Conservation (phyloP, 2,888 invertebrate genomes). For the Labia minor region DNA sequence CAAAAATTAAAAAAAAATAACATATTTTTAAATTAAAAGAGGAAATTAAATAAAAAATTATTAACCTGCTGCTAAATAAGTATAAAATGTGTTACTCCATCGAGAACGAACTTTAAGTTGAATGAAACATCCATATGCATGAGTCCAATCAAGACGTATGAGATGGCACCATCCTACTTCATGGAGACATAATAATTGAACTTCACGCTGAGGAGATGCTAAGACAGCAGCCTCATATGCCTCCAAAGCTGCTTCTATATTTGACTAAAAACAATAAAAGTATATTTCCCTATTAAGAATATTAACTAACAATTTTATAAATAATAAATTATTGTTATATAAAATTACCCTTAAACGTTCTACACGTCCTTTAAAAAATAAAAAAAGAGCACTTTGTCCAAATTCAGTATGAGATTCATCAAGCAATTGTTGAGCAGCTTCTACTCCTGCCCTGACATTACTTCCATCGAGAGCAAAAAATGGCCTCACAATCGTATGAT, state of each 20-base stretch:
- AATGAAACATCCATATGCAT: slow-evolving; percentile 42
- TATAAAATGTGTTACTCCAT: slow-evolving; percentile 56
- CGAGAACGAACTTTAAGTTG: slow-evolving; percentile 48
- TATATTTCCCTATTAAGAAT: too few relatives aligned
- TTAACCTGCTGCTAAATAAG: slow-evolving; percentile 46
- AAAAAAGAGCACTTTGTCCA: slow-evolving; percentile 49
- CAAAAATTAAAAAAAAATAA: too few relatives aligned
- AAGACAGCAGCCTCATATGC: slow-evolving; percentile 47
- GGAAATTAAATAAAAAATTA: not conserved
- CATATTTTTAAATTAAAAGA: too few relatives aligned
- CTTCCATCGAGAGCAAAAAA: slow-evolving; percentile 54
- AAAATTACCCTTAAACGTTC: slow-evolving; percentile 46
- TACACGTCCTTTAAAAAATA: slow-evolving; percentile 54
- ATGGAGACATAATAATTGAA: slow-evolving; percentile 48
- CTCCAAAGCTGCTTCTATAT: slow-evolving; percentile 45
- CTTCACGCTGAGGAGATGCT: slow-evolving; percentile 50
- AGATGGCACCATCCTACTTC: slow-evolving; percentile 59
- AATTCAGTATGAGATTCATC: slow-evolving; percentile 45
- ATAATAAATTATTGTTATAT: not conserved
- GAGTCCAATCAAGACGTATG: slow-evolving; percentile 47
- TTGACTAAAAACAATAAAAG: slow-evolving; percentile 46
- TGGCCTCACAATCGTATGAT: slow-evolving; percentile 56
- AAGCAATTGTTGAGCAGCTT: slow-evolving; percentile 42
- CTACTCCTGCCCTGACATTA: slow-evolving; percentile 47
- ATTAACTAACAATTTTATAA: not conserved